Evolutionary conservation across 2,888 invertebrate species (phyloP).

Genomic region (Odiellus spinosus): DNA sequence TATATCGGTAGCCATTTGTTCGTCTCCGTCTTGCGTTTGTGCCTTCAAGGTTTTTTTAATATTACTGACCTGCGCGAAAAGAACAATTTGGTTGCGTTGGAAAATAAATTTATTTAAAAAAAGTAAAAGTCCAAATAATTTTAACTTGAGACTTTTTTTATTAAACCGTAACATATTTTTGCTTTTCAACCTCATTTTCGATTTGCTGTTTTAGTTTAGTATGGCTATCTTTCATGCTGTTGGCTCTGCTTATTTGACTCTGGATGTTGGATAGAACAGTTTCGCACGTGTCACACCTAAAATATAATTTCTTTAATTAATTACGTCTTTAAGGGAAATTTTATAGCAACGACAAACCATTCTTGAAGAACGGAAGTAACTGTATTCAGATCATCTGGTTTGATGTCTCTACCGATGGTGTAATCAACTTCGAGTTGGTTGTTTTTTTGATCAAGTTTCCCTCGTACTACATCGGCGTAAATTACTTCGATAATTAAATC

Average conservation of each 20-base stretch:
- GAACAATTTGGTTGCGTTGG: not conserved
- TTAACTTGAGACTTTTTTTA: not conserved
- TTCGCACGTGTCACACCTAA: slow-evolving; percentile 74
- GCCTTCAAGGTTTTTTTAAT: slow-evolving; percentile 77
- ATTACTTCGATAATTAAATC: slow-evolving; percentile 95
- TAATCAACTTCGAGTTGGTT: slow-evolving; percentile 84
- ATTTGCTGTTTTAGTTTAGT: slow-evolving; percentile 62
- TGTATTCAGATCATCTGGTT: slow-evolving; percentile 59
- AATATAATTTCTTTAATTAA: slow-evolving; percentile 6
- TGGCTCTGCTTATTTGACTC: slow-evolving; percentile 71
- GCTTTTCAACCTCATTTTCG: slow-evolving; percentile 57
- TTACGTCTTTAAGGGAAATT: not conserved
- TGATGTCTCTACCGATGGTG: slow-evolving; percentile 78
- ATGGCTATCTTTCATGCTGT: slow-evolving; percentile 62
- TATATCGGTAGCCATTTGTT: slow-evolving; percentile 55
- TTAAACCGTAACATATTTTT: not conserved
- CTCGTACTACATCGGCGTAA: slow-evolving; percentile 89
- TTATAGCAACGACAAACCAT: slow-evolving; percentile 19
- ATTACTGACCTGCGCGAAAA: slow-evolving; percentile 48
- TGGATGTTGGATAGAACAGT: slow-evolving; percentile 75
- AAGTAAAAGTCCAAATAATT: slow-evolving; percentile 1
- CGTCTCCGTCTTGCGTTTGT: slow-evolving; percentile 59
- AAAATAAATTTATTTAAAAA: not conserved
- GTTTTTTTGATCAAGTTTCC: slow-evolving; percentile 89
- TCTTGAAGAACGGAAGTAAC: slow-evolving; percentile 45